Percentiles rank a stretch among this genome's conserved stretches.
phyloP scores from a whole-genome alignment of 1,140 invertebrate species.

The Penaeus chinensis region DNA sequence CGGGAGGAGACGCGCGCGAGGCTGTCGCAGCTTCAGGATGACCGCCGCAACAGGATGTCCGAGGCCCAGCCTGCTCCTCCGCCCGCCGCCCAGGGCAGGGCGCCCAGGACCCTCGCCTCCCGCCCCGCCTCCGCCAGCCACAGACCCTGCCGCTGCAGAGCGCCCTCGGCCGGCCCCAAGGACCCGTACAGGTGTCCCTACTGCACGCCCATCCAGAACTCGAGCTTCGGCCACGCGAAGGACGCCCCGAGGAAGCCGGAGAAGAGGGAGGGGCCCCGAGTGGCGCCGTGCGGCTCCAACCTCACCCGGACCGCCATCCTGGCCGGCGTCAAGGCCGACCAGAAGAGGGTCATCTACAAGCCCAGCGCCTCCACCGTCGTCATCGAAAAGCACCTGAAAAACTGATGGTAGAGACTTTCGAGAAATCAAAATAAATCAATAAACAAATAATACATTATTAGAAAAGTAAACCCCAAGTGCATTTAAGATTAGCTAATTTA shows the following conservation, averaged over 20 bases:
- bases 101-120: not conserved
- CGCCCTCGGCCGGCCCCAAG: not conserved
- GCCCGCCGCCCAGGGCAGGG: not conserved
- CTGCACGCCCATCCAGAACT: conserved; percentile 48
- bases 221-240: conserved; percentile 41
- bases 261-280: conserved; percentile 3
- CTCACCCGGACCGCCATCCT: conserved; percentile 6
- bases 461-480: too few relatives aligned
- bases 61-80: not conserved
- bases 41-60: too few relatives aligned
- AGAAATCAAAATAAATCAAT: too few relatives aligned
- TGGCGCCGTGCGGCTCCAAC: not conserved
- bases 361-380: conserved; percentile 41
- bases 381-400: conserved; percentile 31
- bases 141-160: conserved; percentile 19
- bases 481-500: too few relatives aligned
- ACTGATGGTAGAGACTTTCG: too few relatives aligned
- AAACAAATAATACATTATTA: too few relatives aligned
- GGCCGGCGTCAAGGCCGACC: not conserved
- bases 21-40: too few relatives aligned
- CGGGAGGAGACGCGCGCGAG: not conserved
- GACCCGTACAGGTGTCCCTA: conserved; percentile 42
- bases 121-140: not conserved
- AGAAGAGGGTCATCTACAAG: conserved; percentile 42
- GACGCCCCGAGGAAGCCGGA: not conserved